Evolutionary conservation across 2,797 vertebrate species (phyloP), one percentile per base, ranked within the genome.

Genomic region (Otolemur crassicaudatus): DNA sequence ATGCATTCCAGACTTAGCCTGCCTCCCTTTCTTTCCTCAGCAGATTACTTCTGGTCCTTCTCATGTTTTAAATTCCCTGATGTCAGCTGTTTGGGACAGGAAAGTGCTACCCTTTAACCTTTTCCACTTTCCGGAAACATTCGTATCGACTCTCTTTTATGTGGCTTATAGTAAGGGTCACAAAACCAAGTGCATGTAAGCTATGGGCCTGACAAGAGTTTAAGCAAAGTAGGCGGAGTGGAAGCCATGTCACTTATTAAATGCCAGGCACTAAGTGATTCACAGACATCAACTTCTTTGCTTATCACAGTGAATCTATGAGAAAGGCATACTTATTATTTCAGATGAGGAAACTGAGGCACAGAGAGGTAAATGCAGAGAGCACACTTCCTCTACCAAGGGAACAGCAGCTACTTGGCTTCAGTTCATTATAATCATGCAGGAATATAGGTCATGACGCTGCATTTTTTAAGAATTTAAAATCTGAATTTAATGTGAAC

Each of bases 311-410:
- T 34, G 34, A 31, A 49, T 69, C 12, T 46, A 3, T 5, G 56
- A 40, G 37, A 20, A 1, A 85, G 61, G 23, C 25, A 16, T 29
- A 22, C 67, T 67, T 29, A 49, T 22, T 29, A 29, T 27, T 90
- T 53, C 49, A 40, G 70, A 65, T 88, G 56, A 84, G 53, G 37
- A 93, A 70, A 87, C 63, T 58, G 90, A 94, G 61, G 63, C n/a
- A 61, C 0, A 4, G n/a, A 69, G 17, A 19, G 31, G 27, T 29
- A 60, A 53, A 43, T 46, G 13, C 84, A 79, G 43, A 90, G 12
- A 69, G 40, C 29, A 16, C 2, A 7, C 83, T 94, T 89, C 61
- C 27, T 82, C 0, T 69, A 12, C 31, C 31, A 93, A 77, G 37
- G 27, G 20, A 91, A 27, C 22, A 34, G 10, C 9, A 20, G 46